Percentiles rank a stretch among this genome's conserved stretches.
These are phyloP conservation scores for Xylocampa areola DNA, from an alignment of 2,888 invertebrate genomes.

Conservation along the genomic window DNA sequence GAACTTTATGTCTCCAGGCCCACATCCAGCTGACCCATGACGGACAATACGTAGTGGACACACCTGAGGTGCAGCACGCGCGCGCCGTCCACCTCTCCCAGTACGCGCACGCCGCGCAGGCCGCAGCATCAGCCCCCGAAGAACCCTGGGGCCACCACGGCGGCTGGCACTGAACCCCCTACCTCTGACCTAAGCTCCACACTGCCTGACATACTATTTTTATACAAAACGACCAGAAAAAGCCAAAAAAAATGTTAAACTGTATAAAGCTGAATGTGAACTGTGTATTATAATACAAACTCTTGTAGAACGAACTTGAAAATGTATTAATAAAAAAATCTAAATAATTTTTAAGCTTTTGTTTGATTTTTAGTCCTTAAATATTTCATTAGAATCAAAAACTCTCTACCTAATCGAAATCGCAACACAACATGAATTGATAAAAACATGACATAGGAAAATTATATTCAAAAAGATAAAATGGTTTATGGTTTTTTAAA, in stretches of 20 bases:
- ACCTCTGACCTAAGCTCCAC: slow-evolving; percentile 74
- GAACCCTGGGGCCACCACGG: slow-evolving; percentile 81
- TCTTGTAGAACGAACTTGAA: slow-evolving; percentile 85
- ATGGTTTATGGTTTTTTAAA: too few species aligned
- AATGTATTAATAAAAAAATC: slow-evolving; percentile 83
- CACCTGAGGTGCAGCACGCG: slow-evolving; percentile 87
- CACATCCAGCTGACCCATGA: slow-evolving; percentile 88
- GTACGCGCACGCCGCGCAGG: slow-evolving; percentile 84
- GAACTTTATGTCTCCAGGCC: slow-evolving; percentile 65
- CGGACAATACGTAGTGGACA: slow-evolving; percentile 87
- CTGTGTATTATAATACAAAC: slow-evolving; percentile 82
- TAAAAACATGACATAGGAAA: too few species aligned
- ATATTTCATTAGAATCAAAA: too few species aligned
- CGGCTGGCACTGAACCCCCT: slow-evolving; percentile 82
- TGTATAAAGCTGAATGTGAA: slow-evolving; percentile 86
- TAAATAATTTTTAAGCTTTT: slow-evolving; percentile 72
- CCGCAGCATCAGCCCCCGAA: slow-evolving; percentile 84
- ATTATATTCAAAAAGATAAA: too few species aligned
- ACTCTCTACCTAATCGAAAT: too few species aligned
- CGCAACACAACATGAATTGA: too few species aligned
- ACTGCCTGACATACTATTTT: slow-evolving; percentile 78
- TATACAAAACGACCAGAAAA: slow-evolving; percentile 83
- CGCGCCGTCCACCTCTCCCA: slow-evolving; percentile 83
- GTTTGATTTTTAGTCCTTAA: slow-evolving; percentile 58
- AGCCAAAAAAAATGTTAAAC: slow-evolving; percentile 76